A percentile compares a stretch with the other conserved stretches of the same genome.
These are phyloP conservation scores for Pyralis farinalis DNA, from an alignment of 2,888 invertebrate genomes.

Conservation along the genomic window DNA sequence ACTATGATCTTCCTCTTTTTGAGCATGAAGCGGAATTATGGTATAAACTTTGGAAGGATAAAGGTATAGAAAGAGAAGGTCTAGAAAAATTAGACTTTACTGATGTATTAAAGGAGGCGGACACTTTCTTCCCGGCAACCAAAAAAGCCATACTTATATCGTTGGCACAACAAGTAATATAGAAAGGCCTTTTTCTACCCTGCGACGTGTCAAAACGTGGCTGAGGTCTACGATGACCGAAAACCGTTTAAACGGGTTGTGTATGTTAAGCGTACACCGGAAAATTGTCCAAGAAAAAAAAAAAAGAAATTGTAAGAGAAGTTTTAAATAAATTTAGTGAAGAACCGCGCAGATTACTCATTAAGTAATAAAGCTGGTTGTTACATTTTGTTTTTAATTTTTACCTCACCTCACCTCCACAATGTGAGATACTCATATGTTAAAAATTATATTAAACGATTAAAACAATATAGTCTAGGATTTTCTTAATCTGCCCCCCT, in stretches of 20 bases:
- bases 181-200: constrained; percentile 15
- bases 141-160: too few species aligned
- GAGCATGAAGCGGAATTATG: constrained; percentile 9
- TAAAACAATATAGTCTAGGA: too few species aligned
- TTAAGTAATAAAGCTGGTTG: too few species aligned
- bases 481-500: constrained; percentile 1
- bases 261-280: constrained; percentile 9
- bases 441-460: neutral
- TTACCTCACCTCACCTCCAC: neutral
- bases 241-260: constrained; percentile 10
- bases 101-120: too few species aligned
- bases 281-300: constrained; percentile 14
- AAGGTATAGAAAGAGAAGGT: neutral
- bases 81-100: too few species aligned
- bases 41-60: constrained; percentile 9
- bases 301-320: constrained; percentile 12
- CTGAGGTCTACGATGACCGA: constrained; percentile 15
- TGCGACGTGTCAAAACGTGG: constrained; percentile 15
- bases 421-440: constrained; percentile 1
- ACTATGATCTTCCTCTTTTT: constrained; percentile 8
- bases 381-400: neutral
- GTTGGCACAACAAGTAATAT: constrained; percentile 11
- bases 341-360: too few species aligned
- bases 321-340: constrained; percentile 1
- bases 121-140: too few species aligned